Evolutionary conservation across 2,888 invertebrate species (phyloP), one percentile per base, ranked within the genome.

Genomic region (Sympetrum striolatum): DNA sequence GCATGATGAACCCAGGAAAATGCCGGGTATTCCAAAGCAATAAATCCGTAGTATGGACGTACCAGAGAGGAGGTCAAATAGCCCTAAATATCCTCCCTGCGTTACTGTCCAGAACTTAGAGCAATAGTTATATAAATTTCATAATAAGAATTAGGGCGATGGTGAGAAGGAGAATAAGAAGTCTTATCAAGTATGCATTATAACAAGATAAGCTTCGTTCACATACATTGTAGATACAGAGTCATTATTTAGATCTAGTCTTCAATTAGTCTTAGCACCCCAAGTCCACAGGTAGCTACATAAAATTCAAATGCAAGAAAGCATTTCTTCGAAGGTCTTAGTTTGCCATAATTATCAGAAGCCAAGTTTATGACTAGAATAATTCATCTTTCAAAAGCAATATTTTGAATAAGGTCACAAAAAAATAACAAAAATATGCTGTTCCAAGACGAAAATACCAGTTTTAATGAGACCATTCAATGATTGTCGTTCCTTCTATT

Each of bases 11-110:
- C 90, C 91, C 91, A 91, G 91, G 91, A 91, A 91, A 91, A 91
- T 91, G 92, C 92, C 92, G 91, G 91, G 92, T 92, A 92, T 92
- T 92, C 92, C 91, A 80, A 92, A 92, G 92, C 92, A 92, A 92
- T 92, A 92, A 92, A 90, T 81, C 82, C 80, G 91, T 92, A 92
- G 92, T 90, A 79, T 90, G 90, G 90, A 60, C 82, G 58, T 39
- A 64, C 37, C 86, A 86, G 86, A 64, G 86, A 37, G 86, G 64
- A 60, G 58, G 58, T 58, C 44, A 22, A 86, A 86, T 86, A 86
- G 14, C 73, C 73, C 73, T 73, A 31, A 73, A 73, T 73, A 64
- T 86, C 39, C 60, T 60, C 86, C 86, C 60, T 35, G 86, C 15
- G 64, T 37, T 37, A 60, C 22, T 60, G 58, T 64, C 86, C 86